Conservation (phyloP, 2,888 invertebrate genomes). For the Camptogramma bilineatum region DNA sequence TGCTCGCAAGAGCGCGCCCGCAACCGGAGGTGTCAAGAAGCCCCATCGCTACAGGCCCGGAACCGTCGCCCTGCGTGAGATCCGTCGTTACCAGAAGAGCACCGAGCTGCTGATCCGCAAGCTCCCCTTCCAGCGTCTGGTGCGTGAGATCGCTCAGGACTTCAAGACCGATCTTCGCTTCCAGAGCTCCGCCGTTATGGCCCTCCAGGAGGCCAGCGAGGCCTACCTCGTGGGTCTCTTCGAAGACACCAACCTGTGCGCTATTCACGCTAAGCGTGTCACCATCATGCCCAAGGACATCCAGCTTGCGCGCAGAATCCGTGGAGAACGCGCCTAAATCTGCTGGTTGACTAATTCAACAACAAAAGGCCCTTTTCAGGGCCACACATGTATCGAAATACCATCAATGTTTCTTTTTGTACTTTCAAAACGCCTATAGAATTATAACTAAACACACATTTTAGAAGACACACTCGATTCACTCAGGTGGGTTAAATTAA, state of each 20-base stretch:
- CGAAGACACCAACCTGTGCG: conserved; percentile 98
- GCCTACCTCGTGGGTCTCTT: conserved; percentile 95
- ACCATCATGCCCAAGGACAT: conserved; percentile 99
- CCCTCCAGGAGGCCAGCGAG: conserved; percentile 80
- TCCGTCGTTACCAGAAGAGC: conserved; percentile 90
- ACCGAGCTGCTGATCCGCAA: conserved; percentile 90
- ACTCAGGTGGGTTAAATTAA: too few species aligned
- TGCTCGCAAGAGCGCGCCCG: conserved; percentile 89
- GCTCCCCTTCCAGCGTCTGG: conserved; percentile 89
- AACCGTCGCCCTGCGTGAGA: conserved; percentile 89
- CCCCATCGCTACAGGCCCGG: conserved; percentile 89
- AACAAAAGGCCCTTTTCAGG: conserved; percentile 56
- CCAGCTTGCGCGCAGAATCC: conserved; percentile 96
- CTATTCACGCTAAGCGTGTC: conserved; percentile 98
- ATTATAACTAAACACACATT: too few species aligned
- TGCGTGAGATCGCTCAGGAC: conserved; percentile 91
- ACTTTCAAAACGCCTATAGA: background rate
- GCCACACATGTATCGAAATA: background rate
- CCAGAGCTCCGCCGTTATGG: conserved; percentile 89
- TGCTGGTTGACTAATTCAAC: background rate
- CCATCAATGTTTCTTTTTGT: background rate
- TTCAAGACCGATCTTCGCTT: conserved; percentile 90
- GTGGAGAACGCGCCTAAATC: background rate
- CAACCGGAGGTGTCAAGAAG: conserved; percentile 90
- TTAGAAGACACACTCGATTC: too few species aligned